These are phyloP conservation scores for Diabrotica undecimpunctata DNA, from an alignment of 1,140 invertebrate species.

Conservation along the genomic window DNA sequence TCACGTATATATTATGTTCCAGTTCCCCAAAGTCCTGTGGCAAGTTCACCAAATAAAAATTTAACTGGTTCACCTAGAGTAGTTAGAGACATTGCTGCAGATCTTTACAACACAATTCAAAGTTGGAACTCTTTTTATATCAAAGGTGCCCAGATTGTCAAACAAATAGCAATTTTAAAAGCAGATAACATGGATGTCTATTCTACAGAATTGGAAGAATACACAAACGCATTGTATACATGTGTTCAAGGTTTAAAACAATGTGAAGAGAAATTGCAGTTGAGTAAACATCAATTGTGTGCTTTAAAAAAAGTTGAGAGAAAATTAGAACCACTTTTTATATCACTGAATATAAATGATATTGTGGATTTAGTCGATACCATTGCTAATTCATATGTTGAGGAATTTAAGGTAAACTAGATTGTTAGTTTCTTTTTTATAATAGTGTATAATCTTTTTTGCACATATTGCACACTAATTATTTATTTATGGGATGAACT, in stretches of 20 bases:
- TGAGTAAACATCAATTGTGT: constrained; percentile 31
- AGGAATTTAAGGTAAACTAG: constrained; percentile 38
- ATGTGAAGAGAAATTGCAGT: constrained; percentile 24
- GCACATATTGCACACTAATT: too few species aligned
- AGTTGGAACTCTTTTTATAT: constrained; percentile 44
- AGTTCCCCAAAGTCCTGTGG: constrained; percentile 40
- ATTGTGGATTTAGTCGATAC: constrained; percentile 25
- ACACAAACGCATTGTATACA: constrained; percentile 31
- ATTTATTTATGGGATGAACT: too few species aligned
- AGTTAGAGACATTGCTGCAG: constrained; percentile 41
- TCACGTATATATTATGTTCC: constrained; percentile 21
- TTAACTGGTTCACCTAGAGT: constrained; percentile 43
- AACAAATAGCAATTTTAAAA: constrained; percentile 39
- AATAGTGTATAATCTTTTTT: too few species aligned
- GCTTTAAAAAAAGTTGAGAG: constrained; percentile 38
- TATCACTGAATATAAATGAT: constrained; percentile 28
- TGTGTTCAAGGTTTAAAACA: constrained; percentile 28
- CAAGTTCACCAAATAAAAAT: constrained; percentile 37
- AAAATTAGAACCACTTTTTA: constrained; percentile 38
- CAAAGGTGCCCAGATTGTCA: constrained; percentile 38
- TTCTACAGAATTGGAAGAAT: constrained; percentile 33
- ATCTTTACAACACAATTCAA: constrained; percentile 46
- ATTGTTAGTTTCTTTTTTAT: too few species aligned
- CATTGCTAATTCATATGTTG: constrained; percentile 36
- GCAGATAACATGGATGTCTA: constrained; percentile 28